Evolutionary conservation across 2,888 invertebrate species (phyloP).

Genomic region (Drosophila cyrtoloma): DNA sequence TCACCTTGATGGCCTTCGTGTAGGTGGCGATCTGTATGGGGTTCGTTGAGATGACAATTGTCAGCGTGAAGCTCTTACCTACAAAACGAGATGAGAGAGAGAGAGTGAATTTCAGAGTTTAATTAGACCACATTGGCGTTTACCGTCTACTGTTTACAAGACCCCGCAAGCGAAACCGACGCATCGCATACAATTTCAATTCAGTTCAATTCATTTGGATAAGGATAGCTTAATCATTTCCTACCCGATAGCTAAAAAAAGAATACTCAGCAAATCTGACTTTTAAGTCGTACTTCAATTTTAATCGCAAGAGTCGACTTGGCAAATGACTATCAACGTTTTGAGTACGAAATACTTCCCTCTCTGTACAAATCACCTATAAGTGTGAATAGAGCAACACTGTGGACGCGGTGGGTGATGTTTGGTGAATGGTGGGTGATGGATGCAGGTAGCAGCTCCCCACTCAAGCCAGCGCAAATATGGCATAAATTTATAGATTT

Average conservation of each 20-base stretch:
- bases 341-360: not conserved
- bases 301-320: not conserved
- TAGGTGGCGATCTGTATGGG: conserved; percentile 99
- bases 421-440: too few species aligned
- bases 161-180: not conserved
- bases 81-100: conserved; percentile 80
- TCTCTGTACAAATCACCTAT: not conserved
- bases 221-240: not conserved
- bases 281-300: not conserved
- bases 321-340: not conserved
- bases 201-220: conserved; percentile 1
- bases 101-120: conserved; percentile 25
- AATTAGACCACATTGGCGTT: conserved; percentile 17
- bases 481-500: conserved; percentile 72
- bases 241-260: not conserved
- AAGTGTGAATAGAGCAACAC: not conserved
- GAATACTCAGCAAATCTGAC: not conserved
- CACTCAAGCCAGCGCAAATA: conserved; percentile 20
- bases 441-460: not conserved
- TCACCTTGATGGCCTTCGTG: conserved; percentile 99
- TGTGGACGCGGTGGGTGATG: too few species aligned
- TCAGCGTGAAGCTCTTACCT: conserved; percentile 99
- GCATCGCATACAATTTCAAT: not conserved
- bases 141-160: not conserved
- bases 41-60: conserved; percentile 96